A percentile compares a stretch with the other conserved stretches of the same genome.
phyloP scores from a whole-genome alignment of 2,888 invertebrate genomes.

The Gisinianus flammeolus region DNA sequence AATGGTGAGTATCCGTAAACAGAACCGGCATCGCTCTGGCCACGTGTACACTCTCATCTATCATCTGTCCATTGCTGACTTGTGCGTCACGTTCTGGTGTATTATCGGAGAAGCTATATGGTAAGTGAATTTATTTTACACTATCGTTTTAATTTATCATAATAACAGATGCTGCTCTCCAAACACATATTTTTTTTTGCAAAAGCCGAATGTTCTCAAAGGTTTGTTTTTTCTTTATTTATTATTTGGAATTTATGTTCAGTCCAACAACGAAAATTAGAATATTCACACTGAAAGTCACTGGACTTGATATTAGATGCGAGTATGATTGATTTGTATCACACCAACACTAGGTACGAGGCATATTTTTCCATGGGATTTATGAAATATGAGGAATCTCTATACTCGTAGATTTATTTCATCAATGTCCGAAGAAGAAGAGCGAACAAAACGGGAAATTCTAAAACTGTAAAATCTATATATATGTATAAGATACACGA shows the following conservation, averaged over 20 bases:
- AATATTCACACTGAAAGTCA: not conserved
- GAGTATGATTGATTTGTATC: no score
- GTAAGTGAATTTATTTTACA: slow-evolving; percentile 63
- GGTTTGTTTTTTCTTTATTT: not conserved
- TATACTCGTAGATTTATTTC: no score
- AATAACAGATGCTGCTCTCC: no score
- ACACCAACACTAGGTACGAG: no score
- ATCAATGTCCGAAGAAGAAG: no score
- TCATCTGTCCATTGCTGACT: slow-evolving; percentile 81
- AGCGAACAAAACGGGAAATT: no score
- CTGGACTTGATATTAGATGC: not conserved
- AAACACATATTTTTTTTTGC: not conserved
- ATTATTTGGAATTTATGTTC: not conserved
- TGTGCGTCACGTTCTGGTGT: slow-evolving; percentile 80
- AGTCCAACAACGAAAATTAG: not conserved
- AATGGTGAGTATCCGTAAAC: slow-evolving; percentile 72
- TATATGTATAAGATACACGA: no score
- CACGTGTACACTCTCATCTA: slow-evolving; percentile 76
- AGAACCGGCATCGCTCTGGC: slow-evolving; percentile 62
- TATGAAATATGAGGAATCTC: no score
- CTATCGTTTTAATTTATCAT: no score
- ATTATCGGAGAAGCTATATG: slow-evolving; percentile 81
- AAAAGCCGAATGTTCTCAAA: not conserved
- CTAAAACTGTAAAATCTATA: no score
- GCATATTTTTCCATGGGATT: no score